Base-by-base conservation (phyloP, 2,888 invertebrate species). In the Pyralis farinalis region DNA sequence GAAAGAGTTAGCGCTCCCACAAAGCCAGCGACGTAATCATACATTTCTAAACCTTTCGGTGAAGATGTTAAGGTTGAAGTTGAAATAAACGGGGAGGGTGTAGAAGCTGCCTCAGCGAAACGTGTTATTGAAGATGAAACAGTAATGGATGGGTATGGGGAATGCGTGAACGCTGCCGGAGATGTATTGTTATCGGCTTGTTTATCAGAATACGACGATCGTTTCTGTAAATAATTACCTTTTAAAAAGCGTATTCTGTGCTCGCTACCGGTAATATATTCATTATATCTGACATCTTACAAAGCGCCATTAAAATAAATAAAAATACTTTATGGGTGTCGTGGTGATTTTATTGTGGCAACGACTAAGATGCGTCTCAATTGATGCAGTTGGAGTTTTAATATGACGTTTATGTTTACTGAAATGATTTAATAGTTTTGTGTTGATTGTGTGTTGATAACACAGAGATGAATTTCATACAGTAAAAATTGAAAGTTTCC, bases 1-100 rank as follows among this genome's bases (percentile, higher is more conserved):
- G 88, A 87, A 88, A 88, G 87, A 88, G 87, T 87, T 88, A 87
- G 87, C 87, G 86, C 85, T 77, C 78, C 77, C 75, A 79, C 83
- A 80, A 81, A 79, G 74, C 71, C 64, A 68, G 54, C 7, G 47
- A 54, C 50, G 49, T 57, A 52, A 51, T 49, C 56, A 64, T 60
- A 51, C 53, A 45, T 62, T 63, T 66, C 55, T 69, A 59, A 64
- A 62, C 84, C 66, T 60, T 77, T 65, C 46, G 41, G 3, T 41
- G 37, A 51, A 46, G 42, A 40, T 7, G 37, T 54, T 76, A 86
- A 60, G 64, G 82, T 73, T 51, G 53, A 59, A 51, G 56, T 68
- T 80, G 25, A 43, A 37, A 37, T 46, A 55, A 37, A 37, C 41
- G 42, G 25, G 49, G 49, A 44, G 36, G 48, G 50, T 47, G 59